Conservation (phyloP, 2,113 vertebrate genomes). For the Nycticebus coucang region DNA sequence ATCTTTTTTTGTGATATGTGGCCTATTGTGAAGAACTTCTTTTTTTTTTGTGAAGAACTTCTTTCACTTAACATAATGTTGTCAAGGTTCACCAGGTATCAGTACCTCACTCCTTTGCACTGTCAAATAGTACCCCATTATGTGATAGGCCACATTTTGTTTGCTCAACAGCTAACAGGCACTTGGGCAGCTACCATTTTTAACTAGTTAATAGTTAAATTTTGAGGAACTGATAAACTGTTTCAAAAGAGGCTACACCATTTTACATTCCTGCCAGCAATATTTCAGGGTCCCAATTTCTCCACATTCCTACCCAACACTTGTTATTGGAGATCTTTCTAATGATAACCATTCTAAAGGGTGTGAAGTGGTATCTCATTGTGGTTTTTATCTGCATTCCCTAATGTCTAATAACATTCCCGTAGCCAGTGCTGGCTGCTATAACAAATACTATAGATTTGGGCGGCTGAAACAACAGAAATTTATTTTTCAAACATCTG, state of each 20-base stretch:
- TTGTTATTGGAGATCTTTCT: background rate
- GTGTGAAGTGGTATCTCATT: background rate
- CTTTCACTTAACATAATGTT: background rate
- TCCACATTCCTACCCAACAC: background rate
- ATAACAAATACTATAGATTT: background rate
- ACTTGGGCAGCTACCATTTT: background rate
- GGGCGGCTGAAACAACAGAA: background rate
- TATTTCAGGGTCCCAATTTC: background rate
- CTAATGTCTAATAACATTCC: background rate
- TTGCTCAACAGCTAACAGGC: background rate
- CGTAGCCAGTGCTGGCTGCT: background rate
- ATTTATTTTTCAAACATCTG: background rate
- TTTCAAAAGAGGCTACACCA: background rate
- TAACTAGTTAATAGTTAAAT: background rate
- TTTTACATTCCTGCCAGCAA: background rate
- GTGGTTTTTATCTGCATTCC: background rate
- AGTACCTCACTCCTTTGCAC: background rate
- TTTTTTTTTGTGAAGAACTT: background rate
- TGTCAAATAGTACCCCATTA: background rate
- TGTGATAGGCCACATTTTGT: background rate
- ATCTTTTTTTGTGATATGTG: background rate
- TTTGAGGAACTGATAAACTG: background rate
- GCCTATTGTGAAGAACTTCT: background rate
- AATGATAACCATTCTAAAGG: background rate
- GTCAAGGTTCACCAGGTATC: background rate